Base-by-base conservation (phyloP, 2,113 vertebrate species). In the Gymnocephalus cernua region DNA sequence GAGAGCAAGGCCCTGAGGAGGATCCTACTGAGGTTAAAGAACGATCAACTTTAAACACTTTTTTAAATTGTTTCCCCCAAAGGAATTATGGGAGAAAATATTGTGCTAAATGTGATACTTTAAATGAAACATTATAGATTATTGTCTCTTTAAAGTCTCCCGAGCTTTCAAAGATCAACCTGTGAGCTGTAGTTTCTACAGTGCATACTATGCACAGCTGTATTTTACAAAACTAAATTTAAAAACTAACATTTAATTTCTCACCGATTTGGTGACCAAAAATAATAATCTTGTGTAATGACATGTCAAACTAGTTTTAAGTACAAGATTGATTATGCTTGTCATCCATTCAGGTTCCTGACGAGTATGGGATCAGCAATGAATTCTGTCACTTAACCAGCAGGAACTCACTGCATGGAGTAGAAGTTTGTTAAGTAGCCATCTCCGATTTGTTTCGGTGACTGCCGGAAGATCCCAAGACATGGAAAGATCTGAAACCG, bases 281-380 rank as follows among this genome's bases (percentile, higher is more conserved):
- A 77, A 32, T 61, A 32, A 47, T 6, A 45, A 21, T 45, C 21
- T 74, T 74, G 32, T 29, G 29, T 29, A 47, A 59, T 71, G 15
- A 61, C 6, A 4, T 61, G 56, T 59, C 25, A 58, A 3, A 47
- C 23, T 59, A 73, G 56, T 74, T 50, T 38, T 56, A 59, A 73
- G 32, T 57, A 65, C 56, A 58, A 51, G 11, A 67, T 14, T 64
- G 13, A 70, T 54, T 35, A 64, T 75, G 51, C 62, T 64, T 65
- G 48, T 64, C 27, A 13, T 57, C 48, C 27, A 79, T 80, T 85
- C 54, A 85, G 77, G 64, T 85, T 80, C 16, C 32, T 80, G 77
- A 80, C 57, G 72, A 85, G 19, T 85, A 85, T 74, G 72, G 71
- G 54, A 80, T 80, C 21, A 57, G 32, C 29, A 71, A 57, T 71